Evolutionary conservation across 2,888 invertebrate species (phyloP), one percentile per base, ranked within the genome.

Genomic region (Scaptomyza reducta): DNA sequence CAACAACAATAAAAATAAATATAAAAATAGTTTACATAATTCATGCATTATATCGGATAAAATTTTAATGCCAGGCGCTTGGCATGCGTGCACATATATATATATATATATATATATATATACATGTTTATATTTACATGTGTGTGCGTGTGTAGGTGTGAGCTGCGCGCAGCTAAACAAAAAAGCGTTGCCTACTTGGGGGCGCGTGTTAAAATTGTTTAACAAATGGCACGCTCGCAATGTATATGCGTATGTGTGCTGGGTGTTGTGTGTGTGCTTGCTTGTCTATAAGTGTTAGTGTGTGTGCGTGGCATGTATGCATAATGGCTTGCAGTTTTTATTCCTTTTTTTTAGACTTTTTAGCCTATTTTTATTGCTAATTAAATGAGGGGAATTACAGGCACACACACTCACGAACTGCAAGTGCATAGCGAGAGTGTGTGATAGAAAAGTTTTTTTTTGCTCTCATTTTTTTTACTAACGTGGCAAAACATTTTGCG

Each of bases 361-460:
- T 90, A 88, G 89, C 89, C 90, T 90, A 89, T 90, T 90, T 89
- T 89, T 86, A 88, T 86, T 90, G 89, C 89, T 89, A 89, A 90
- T 90, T 89, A 89, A 83, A 90, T 84, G 79, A 84, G 88, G 87
- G 84, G 88, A 86, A 88, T 76, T 70, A 67, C 79, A 68, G 42
- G 68, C 70, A 63, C 66, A 62, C 42, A 64, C 50, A 64, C 59
- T 35, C 38, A n/a, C 9, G 10, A 29, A 53, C 44, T 56, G 44
- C 41, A 46, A 35, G 56, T 60, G 38, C 51, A 70, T 61, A 40
- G 27, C 38, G 22, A 41, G 13, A 51, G 53, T 42, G 57, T 41
- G 54, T 18, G 31, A 58, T 58, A 56, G 62, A 58, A 35, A n/a
- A 13, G 65, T 73, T 81, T 77, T 77, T 63, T 74, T 70, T 70